Conservation (phyloP, 2,113 vertebrate species). For the Scomber scombrus region DNA sequence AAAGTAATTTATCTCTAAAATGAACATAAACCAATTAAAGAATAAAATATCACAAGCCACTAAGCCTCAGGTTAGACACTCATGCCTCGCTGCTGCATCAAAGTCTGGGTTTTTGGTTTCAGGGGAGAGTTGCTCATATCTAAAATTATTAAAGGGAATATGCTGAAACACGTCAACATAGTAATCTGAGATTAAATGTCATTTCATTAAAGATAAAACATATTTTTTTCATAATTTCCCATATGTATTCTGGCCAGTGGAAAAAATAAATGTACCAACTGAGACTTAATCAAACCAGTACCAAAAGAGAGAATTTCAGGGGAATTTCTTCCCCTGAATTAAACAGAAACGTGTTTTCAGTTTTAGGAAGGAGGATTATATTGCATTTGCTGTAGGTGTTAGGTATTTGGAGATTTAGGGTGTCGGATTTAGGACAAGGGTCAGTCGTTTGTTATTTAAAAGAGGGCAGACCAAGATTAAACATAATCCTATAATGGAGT, state of each 20-base stretch:
- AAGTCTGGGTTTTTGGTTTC: background rate
- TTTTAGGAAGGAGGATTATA: conserved; percentile 45
- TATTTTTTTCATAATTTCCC: background rate
- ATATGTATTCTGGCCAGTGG: background rate
- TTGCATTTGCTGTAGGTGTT: conserved; percentile 47
- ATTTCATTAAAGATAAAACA: background rate
- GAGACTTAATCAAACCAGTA: background rate
- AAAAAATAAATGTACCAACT: conserved; percentile 1
- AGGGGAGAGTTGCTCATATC: background rate
- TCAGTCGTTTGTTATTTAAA: conserved; percentile 53
- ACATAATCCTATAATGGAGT: conserved; percentile 68
- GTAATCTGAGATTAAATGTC: background rate
- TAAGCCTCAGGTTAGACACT: no score
- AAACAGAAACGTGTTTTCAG: conserved; percentile 23
- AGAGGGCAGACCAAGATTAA: conserved; percentile 71
- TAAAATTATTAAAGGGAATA: background rate
- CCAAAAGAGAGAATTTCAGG: no score
- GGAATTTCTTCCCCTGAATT: background rate
- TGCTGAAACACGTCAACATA: background rate
- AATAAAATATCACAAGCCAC: background rate
- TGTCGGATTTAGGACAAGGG: conserved; percentile 63
- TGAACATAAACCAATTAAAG: background rate
- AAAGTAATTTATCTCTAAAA: background rate
- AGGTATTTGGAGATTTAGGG: conserved; percentile 58
- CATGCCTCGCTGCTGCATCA: background rate